Base-by-base conservation (phyloP, 2,113 vertebrate species). In the Strigops habroptila region DNA sequence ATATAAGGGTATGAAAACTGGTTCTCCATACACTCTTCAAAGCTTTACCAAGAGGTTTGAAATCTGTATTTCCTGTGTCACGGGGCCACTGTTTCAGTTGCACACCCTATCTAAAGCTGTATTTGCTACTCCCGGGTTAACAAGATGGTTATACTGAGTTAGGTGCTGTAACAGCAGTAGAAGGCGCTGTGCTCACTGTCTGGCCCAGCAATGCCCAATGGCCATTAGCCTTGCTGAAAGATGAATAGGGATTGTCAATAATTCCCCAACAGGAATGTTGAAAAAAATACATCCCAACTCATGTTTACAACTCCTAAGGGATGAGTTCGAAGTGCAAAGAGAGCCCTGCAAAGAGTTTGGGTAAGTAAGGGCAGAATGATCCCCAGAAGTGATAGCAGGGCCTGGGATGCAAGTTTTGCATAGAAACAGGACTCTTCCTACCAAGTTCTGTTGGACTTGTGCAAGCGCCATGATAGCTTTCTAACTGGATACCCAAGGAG, bases 81-180 rank as follows among this genome's bases (percentile, higher is more conserved):
- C 35, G 30, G 59, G 23, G 27, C 35, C 28, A 14, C 14, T 12
- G 0, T 41, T 77, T 55, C 53, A 28, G 27, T 30, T 85, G 41
- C 46, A 57, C 9, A 13, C 19, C 9, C 30, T 39, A 43, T 7
- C 49, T 70, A 15, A 65, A 90, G 12, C 7, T 39, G 27, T 14
- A 68, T 30, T 19, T 63, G 11, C 33, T 75, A 85, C 2, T 0
- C 3, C 41, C 1, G 0, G 18, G 10, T 59, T 59, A 70, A 46
- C 21, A 39, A 80, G 35, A n/a, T 10, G 5, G 2, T 21, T 14
- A 24, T 2, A 74, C 44, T 0, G 2, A 52, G 12, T 43, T 52
- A 35, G 33, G 30, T 8, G 49, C 28, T 57, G 33, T 48, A 39
- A 73, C 19, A 64, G 48, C 41, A 14, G 18, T 21, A 46, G 74